Evolutionary conservation across 2,113 vertebrate species (phyloP), one percentile per base, ranked within the genome.

Genomic region (Proteles cristata): DNA sequence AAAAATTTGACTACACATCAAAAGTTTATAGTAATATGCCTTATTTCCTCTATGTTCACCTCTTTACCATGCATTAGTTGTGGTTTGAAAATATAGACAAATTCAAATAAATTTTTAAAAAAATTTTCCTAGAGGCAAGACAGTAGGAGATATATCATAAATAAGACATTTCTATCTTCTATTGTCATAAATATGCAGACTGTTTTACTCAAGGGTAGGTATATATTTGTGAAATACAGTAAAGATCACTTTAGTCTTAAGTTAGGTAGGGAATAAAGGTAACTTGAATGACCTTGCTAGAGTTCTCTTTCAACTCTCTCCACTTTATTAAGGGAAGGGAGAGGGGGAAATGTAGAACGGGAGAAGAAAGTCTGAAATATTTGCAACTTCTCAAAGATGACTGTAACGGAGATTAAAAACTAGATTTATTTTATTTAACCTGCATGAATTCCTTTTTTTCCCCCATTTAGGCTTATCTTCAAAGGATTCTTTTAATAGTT

Each of bases 361-460:
- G n/a, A 83, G 66, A 90, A 94, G 7, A 48, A 10, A 84, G 9
- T 7, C 48, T 28, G 15, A 0, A 88, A 74, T 53, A 17, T 43
- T 66, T 76, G 5, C 33, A 73, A 85, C 48, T 90, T 97, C 66
- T 88, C 39, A 85, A 50, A 94, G 43, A 79, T 35, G 5, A 74
- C 3, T 43, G 11, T 31, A 61, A 91, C 90, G 88, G 89, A 76
- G 58, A 68, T 63, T 9, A 19, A 71, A 81, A 63, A 82, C 43
- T 26, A 48, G 23, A 17, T 77, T 91, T 88, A 77, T 93, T 97
- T 93, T 93, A 26, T 65, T 88, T 94, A 82, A 17, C 7, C 1
- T 69, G 77, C 10, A 45, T 45, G 2, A 2, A 23, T 87, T 92
- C 33, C 28, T 71, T 71, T 76, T 66, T 31, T 25, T 35, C 9